Conservation (phyloP, 2,113 vertebrate species). For the Aix galericulata region DNA sequence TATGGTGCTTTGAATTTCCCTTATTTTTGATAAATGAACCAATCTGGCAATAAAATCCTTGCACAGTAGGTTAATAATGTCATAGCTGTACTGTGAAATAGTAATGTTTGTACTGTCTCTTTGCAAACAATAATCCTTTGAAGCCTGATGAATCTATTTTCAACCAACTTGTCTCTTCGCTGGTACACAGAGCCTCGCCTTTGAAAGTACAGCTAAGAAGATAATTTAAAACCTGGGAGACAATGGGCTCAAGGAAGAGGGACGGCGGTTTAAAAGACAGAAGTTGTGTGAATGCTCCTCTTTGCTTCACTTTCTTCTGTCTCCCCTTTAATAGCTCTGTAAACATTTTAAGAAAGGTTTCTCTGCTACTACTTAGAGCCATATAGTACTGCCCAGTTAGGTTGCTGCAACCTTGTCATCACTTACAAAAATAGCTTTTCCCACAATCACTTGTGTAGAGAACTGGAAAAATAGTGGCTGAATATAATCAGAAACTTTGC, state of each 20-base stretch:
- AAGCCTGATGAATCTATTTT: slow-evolving; percentile 83
- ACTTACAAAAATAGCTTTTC: slow-evolving; percentile 29
- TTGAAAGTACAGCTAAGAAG: slow-evolving; percentile 67
- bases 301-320: neutral
- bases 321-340: slow-evolving; percentile 2
- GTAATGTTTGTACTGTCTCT: slow-evolving; percentile 81
- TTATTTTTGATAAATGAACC: slow-evolving; percentile 85
- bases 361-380: neutral
- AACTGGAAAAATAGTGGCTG: slow-evolving; percentile 11
- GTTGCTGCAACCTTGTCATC: neutral
- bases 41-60: slow-evolving; percentile 82
- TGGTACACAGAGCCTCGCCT: slow-evolving; percentile 46
- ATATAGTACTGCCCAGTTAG: neutral
- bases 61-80: slow-evolving; percentile 85
- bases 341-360: slow-evolving; percentile 13
- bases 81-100: slow-evolving; percentile 82
- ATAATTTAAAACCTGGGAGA: slow-evolving; percentile 65
- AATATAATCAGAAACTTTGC: slow-evolving; percentile 22
- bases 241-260: slow-evolving; percentile 1
- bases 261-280: neutral
- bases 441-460: neutral
- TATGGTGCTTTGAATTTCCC: slow-evolving; percentile 81
- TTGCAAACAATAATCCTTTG: slow-evolving; percentile 83
- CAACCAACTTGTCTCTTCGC: slow-evolving; percentile 70
- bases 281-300: neutral